Conservation (phyloP, 2,888 invertebrate genomes). For the Sisyra terminalis region DNA sequence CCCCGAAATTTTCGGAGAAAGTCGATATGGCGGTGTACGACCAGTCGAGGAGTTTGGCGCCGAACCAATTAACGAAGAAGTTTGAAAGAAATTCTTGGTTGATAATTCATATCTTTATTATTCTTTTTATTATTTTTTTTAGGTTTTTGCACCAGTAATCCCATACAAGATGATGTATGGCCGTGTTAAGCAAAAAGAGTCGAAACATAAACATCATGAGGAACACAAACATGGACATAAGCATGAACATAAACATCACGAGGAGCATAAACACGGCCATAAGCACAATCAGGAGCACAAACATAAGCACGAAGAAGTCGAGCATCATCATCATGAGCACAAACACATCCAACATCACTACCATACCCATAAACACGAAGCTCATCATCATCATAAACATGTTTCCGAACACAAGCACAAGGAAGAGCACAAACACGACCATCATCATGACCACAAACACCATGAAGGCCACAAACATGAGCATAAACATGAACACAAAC, state of each 20-base stretch:
- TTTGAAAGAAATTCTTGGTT: background rate
- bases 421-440: background rate
- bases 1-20: too few species aligned
- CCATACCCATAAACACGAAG: background rate
- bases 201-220: constrained; percentile 2
- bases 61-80: background rate
- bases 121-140: background rate
- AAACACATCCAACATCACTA: constrained; percentile 1
- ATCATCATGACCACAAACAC: background rate
- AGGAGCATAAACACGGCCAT: constrained; percentile 1
- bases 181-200: too few species aligned
- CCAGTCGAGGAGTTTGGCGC: background rate
- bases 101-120: background rate
- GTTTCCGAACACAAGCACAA: background rate
- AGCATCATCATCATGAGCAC: background rate
- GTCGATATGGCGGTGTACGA: too few species aligned
- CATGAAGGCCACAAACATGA: background rate
- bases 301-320: background rate
- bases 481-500: background rate
- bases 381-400: constrained; percentile 1
- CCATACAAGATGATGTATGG: too few species aligned
- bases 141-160: background rate
- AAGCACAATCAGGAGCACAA: background rate
- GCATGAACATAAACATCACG: constrained; percentile 2
- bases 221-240: constrained; percentile 2